Percentiles rank a stretch among this genome's conserved stretches.
Evolutionary conservation across 2,888 invertebrate species (phyloP).

Genomic region (Melieria omissa): DNA sequence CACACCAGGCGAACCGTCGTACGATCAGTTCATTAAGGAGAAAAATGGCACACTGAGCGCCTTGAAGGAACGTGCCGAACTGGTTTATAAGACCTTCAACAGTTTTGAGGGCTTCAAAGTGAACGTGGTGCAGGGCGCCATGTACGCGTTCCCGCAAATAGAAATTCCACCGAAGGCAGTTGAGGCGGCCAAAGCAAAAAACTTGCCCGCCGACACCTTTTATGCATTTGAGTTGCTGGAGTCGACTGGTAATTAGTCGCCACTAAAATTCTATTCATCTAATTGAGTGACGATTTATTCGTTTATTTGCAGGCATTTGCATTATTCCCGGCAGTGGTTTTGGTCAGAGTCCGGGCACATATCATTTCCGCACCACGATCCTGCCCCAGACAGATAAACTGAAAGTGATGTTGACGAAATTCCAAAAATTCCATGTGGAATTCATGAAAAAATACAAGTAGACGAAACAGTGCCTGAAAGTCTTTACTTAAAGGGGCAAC

Average conservation of each 20-base stretch:
- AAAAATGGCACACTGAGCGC: constrained; percentile 78
- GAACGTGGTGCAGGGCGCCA: constrained; percentile 90
- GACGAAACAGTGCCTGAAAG: constrained; percentile 42
- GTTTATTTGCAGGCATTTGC: constrained; percentile 80
- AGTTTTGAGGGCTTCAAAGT: constrained; percentile 88
- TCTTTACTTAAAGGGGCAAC: too few relatives aligned
- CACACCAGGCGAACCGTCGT: constrained; percentile 84
- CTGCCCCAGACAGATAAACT: constrained; percentile 88
- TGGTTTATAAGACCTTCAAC: constrained; percentile 91
- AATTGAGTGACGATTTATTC: neutral
- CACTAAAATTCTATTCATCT: neutral
- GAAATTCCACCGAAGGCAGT: constrained; percentile 85
- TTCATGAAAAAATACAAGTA: constrained; percentile 82
- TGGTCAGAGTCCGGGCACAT: constrained; percentile 92
- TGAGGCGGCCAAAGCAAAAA: constrained; percentile 80
- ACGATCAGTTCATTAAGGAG: constrained; percentile 80
- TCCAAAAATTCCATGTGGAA: constrained; percentile 84
- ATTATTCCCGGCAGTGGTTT: constrained; percentile 96
- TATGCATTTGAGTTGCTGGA: constrained; percentile 95
- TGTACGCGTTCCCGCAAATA: constrained; percentile 97
- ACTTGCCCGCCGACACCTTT: constrained; percentile 85
- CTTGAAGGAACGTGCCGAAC: constrained; percentile 79
- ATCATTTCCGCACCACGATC: constrained; percentile 96
- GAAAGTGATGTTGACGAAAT: constrained; percentile 82
- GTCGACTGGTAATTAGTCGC: constrained; percentile 71